These are phyloP conservation scores for Apocrypta bakeri DNA, from an alignment of 1,140 invertebrate genomes.

Conservation along the genomic window DNA sequence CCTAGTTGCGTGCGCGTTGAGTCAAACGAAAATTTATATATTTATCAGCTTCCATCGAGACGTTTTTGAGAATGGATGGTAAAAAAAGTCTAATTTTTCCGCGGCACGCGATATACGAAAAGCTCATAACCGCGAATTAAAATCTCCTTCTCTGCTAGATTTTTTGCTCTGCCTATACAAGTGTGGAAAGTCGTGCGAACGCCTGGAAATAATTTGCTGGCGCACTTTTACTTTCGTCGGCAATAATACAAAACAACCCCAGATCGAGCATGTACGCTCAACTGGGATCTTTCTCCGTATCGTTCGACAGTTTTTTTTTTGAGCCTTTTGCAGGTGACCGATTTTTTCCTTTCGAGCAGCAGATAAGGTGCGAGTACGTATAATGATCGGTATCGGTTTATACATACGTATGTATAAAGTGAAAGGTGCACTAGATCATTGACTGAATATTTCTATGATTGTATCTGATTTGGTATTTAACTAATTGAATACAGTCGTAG, in stretches of 20 bases:
- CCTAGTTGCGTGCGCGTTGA: background rate
- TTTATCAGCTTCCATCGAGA: too few species aligned
- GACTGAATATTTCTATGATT: background rate
- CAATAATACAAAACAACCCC: constrained; percentile 17
- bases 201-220: constrained; percentile 57
- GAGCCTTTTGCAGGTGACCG: too few species aligned
- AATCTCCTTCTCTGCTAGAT: background rate
- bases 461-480: background rate
- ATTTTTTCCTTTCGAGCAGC: too few species aligned
- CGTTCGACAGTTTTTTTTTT: too few species aligned
- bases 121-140: background rate
- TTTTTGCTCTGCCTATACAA: background rate
- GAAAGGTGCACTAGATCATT: background rate
- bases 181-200: constrained; percentile 33
- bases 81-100: background rate
- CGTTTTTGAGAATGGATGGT: constrained; percentile 1
- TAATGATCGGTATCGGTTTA: background rate
- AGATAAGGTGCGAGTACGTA: background rate
- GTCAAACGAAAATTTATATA: background rate
- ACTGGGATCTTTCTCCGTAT: background rate
- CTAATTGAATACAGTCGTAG: background rate
- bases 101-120: background rate
- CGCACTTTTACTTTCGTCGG: constrained; percentile 62
- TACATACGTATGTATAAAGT: background rate
- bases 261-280: background rate